These are phyloP conservation scores for Philhelius pedissequus DNA, from an alignment of 2,888 invertebrate species.

Conservation along the genomic window DNA sequence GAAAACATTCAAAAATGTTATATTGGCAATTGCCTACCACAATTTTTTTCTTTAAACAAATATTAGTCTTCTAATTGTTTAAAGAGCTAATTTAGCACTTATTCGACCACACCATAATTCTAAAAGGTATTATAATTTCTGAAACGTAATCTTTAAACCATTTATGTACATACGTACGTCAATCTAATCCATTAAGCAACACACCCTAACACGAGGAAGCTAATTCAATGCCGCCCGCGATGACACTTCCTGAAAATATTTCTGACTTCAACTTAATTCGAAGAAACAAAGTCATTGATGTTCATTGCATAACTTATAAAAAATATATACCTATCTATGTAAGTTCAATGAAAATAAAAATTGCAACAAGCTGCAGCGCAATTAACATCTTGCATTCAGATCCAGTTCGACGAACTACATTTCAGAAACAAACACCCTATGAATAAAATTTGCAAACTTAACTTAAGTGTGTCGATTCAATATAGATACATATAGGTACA, in stretches of 20 bases:
- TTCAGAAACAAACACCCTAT: slow-evolving; percentile 30
- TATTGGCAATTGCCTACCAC: neutral
- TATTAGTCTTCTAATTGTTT: neutral
- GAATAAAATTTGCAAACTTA: slow-evolving; percentile 33
- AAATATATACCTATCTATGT: no score
- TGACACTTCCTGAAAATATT: slow-evolving; percentile 19
- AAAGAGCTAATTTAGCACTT: neutral
- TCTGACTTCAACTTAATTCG: neutral
- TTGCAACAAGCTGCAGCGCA: slow-evolving; percentile 22
- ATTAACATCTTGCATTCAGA: slow-evolving; percentile 34
- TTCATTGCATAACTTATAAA: neutral
- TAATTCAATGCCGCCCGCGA: neutral
- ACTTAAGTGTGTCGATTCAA: slow-evolving; percentile 8
- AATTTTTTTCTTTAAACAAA: neutral
- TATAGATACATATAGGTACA: neutral
- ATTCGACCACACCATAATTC: neutral
- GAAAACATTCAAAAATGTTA: no score
- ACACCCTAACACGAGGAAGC: slow-evolving; percentile 9
- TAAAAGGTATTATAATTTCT: neutral
- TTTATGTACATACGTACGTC: neutral
- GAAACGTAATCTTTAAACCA: neutral
- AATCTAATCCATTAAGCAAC: neutral
- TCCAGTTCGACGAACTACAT: slow-evolving; percentile 62
- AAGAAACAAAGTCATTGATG: neutral
- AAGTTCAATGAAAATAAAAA: neutral